Conservation (phyloP, 1,140 invertebrate genomes). For the Lamellibrachia luymesi region DNA sequence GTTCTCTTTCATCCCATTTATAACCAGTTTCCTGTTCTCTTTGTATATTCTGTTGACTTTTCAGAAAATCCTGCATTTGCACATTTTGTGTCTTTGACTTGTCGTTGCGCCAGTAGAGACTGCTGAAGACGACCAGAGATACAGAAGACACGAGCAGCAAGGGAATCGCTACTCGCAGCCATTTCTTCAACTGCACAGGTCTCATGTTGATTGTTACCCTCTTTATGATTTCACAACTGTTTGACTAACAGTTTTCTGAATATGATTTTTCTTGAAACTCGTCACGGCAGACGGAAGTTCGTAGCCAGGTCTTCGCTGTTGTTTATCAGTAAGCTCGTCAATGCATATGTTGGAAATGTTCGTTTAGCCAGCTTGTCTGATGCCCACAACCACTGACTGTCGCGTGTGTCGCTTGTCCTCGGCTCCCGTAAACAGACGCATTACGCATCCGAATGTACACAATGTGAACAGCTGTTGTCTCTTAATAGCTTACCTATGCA, state of each 20-base stretch:
- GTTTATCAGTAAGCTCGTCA: too few species aligned
- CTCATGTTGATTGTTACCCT: not conserved
- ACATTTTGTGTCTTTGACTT: not conserved
- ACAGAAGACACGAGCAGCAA: not conserved
- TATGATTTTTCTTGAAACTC: not conserved
- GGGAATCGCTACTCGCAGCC: not conserved
- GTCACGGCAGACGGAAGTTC: not conserved
- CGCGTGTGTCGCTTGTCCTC: not conserved
- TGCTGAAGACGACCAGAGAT: not conserved
- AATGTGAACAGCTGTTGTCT: not conserved
- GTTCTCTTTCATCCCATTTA: not conserved
- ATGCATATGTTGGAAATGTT: too few species aligned
- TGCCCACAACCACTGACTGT: not conserved
- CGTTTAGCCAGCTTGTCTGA: not conserved
- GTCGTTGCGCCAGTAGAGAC: constrained; percentile 30
- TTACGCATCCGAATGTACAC: not conserved
- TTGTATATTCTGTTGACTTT: not conserved
- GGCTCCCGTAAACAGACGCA: not conserved
- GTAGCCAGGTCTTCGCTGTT: not conserved
- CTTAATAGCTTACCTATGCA: not conserved
- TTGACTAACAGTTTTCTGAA: not conserved
- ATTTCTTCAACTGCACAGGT: not conserved
- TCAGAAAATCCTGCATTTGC: not conserved
- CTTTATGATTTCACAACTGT: not conserved
- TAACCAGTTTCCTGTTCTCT: not conserved